Conservation (phyloP, 1,140 invertebrate genomes). For the Lamellibrachia luymesi region DNA sequence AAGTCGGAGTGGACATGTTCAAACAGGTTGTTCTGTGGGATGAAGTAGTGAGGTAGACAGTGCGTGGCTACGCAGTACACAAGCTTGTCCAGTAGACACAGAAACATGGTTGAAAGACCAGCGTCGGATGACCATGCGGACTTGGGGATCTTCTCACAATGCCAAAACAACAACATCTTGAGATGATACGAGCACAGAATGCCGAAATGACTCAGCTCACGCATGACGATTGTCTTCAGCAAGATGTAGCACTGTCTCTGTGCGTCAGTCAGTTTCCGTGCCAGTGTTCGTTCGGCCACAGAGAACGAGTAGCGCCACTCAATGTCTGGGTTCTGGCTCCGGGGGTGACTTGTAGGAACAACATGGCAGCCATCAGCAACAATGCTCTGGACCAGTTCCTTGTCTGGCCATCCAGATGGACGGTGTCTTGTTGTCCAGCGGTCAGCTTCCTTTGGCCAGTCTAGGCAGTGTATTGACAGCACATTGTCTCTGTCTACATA, state of each 20-base stretch:
- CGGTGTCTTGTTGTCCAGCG: background rate
- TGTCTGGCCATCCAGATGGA: slow-evolving; percentile 11
- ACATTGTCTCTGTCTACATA: slow-evolving; percentile 3
- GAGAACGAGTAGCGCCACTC: slow-evolving; percentile 11
- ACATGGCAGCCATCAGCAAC: slow-evolving; percentile 6
- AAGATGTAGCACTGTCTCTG: slow-evolving; percentile 17
- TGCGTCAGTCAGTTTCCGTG: background rate
- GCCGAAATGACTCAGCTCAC: background rate
- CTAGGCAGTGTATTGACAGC: background rate
- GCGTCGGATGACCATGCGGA: background rate
- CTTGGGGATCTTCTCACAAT: background rate
- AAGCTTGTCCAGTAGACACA: slow-evolving; percentile 2
- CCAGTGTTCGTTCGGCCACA: background rate
- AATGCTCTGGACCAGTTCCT: background rate
- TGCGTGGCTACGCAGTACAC: background rate
- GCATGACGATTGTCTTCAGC: slow-evolving; percentile 8
- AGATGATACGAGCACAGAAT: background rate
- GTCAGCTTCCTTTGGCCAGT: background rate
- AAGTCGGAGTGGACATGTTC: background rate
- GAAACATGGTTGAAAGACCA: background rate
- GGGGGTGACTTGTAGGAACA: background rate
- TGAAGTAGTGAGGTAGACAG: slow-evolving; percentile 15
- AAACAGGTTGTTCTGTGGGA: slow-evolving; percentile 11
- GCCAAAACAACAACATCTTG: slow-evolving; percentile 9
- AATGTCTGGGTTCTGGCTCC: background rate